Conservation (phyloP, 2,888 invertebrate species). For the Fragum fragum region DNA sequence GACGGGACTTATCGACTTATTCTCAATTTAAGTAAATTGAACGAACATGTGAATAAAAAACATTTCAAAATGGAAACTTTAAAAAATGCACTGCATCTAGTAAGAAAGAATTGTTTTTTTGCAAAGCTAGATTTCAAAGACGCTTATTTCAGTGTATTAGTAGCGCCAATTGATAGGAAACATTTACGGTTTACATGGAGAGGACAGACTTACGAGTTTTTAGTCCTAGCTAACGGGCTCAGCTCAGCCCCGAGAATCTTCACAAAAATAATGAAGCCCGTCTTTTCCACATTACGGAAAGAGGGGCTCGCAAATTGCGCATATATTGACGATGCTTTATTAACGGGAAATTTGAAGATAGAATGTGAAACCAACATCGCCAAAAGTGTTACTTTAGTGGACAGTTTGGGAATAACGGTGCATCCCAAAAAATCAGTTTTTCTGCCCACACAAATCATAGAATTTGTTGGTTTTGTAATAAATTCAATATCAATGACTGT, state of each 20-base stretch:
- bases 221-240: slow-evolving; percentile 57
- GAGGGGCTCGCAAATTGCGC: slow-evolving; percentile 30
- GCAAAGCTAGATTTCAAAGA: slow-evolving; percentile 55
- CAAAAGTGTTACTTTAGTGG: slow-evolving; percentile 26
- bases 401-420: slow-evolving; percentile 46
- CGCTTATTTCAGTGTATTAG: slow-evolving; percentile 56
- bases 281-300: slow-evolving; percentile 49
- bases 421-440: slow-evolving; percentile 56
- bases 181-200: slow-evolving; percentile 61
- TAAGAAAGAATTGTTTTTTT: slow-evolving; percentile 52
- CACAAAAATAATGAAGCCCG: slow-evolving; percentile 59
- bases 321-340: slow-evolving; percentile 51
- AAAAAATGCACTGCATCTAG: slow-evolving; percentile 37
- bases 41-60: too few relatives aligned
- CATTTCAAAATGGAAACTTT: too few relatives aligned
- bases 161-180: slow-evolving; percentile 54
- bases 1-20: slow-evolving; percentile 24
- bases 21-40: too few relatives aligned
- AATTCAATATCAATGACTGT: slow-evolving; percentile 26
- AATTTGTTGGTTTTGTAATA: slow-evolving; percentile 48
- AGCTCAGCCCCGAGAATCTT: slow-evolving; percentile 52
- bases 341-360: slow-evolving; percentile 1
- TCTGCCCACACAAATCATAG: slow-evolving; percentile 33
- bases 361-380: slow-evolving; percentile 32
- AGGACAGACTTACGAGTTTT: slow-evolving; percentile 39